Evolutionary conservation across 1,140 invertebrate genomes (phyloP), one percentile per base, ranked within the genome.

Genomic region (Euura saliciscinereae): DNA sequence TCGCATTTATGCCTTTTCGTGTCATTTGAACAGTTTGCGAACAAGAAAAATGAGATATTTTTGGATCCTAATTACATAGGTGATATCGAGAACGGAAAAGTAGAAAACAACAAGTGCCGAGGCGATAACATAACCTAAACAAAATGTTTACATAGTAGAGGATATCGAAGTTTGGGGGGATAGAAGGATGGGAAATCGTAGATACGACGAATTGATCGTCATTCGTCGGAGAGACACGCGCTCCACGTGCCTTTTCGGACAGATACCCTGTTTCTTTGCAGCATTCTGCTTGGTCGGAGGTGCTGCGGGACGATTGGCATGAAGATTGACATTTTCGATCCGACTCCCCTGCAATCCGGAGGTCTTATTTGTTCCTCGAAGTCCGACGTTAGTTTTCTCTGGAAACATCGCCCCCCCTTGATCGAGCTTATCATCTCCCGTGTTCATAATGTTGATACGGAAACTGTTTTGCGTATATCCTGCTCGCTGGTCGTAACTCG

Each of bases 321-420:
- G 66, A 74, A 74, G n/a, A 66, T 74, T 72, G 45, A 76, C 11
- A 45, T 68, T 72, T 46, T 76, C 73, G 64, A 78, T 68, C n/a
- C 68, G 59, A 8, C 65, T 43, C 6, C 51, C 44, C 43, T 72
- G 51, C 51, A 6, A 6, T 59, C 51, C 44, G 8, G 46, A 65
- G 43, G 51, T 69, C 43, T 75, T 79, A 13, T 76, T 73, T 10
- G 74, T n/a, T 2, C 68, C 74, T 2, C 73, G 73, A 73, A 79
- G 78, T 75, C 76, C 69, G 46, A 77, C 76, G 51, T 78, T 71
- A 43, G 76, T 79, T 65, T 73, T 80, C 28, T 76, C 77, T 43
- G 78, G 69, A 69, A 72, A 66, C 43, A 44, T 75, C 43, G 73
- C 74, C 70, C 64, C 74, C 7, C 44, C 73, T 46, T 78, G 66